phyloP scores from a whole-genome alignment of 2,797 vertebrate genomes.

The Ispidina picta region DNA sequence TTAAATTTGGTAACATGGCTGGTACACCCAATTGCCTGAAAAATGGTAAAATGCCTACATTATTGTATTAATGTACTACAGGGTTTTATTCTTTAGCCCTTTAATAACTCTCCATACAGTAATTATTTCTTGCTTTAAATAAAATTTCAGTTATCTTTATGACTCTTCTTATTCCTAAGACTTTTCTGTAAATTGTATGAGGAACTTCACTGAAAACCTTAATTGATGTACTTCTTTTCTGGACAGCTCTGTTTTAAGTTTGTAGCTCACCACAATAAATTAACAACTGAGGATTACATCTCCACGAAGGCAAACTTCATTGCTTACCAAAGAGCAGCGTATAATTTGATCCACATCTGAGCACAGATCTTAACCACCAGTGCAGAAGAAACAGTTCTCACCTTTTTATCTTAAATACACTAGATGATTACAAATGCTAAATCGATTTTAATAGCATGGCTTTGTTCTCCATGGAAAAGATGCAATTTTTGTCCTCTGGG shows the following conservation, averaged over 20 bases:
- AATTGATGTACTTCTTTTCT: constrained; percentile 8
- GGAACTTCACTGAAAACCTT: constrained; percentile 14
- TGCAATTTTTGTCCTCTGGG: constrained; percentile 12
- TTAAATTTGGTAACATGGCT: constrained; percentile 22
- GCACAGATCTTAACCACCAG: neutral
- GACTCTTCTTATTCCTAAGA: constrained; percentile 32
- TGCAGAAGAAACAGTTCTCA: constrained; percentile 21
- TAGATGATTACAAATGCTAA: neutral
- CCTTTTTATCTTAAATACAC: constrained; percentile 27
- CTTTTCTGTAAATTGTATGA: neutral
- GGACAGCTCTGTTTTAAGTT: constrained; percentile 12
- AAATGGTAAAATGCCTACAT: constrained; percentile 11
- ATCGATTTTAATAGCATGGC: neutral
- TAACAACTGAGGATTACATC: neutral
- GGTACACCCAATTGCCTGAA: constrained; percentile 26
- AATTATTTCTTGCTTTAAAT: constrained; percentile 35
- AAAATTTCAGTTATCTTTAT: constrained; percentile 28
- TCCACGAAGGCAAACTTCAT: constrained; percentile 1
- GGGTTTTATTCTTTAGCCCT: constrained; percentile 76
- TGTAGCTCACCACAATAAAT: constrained; percentile 39
- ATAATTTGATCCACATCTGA: neutral
- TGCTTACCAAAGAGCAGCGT: neutral
- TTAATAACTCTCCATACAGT: constrained; percentile 65
- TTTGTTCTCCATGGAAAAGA: constrained; percentile 34
- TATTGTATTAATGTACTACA: neutral